Base-by-base conservation (phyloP, 2,888 invertebrate genomes). In the Eupithecia pulchellata region DNA sequence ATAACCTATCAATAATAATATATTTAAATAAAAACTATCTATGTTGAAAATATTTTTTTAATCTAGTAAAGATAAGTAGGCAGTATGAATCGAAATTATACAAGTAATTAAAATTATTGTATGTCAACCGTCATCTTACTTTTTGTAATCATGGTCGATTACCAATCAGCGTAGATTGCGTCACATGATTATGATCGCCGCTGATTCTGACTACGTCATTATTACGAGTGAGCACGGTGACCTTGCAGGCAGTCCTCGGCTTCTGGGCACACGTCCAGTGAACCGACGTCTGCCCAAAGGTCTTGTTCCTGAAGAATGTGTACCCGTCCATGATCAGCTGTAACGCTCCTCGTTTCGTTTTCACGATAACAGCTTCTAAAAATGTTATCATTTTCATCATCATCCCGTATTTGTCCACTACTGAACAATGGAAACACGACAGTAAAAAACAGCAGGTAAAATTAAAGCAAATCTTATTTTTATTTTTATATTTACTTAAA, bases 361-460 rank as follows among this genome's bases (percentile, higher is more conserved):
- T 69, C 17, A 84, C 47, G 36, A 85, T 74, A 1, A 81, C 1
- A 2, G 79, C 83, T 20, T 79, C 81, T 81, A 75, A 30, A 77
- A 81, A 1, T 14, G 13, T 29, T 14, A 42, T 55, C n/a, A 47
- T 25, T n/a, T n/a, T n/a, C 47, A 20, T 47, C 47, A 47, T 36
- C 17, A 14, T 4, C 17, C n/a, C n/a, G 8, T 42, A 42, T n/a
- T n/a, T 0, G n/a, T n/a, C 17, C n/a, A 42, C 42, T 1, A n/a
- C n/a, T 42, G 8, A 6, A 42, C 42, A 42, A 9, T 6, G 34
- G 34, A 8, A 8, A 9, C 34, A 30, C 30, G 4, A n/a, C n/a
- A n/a, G n/a, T n/a, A n/a, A n/a, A n/a, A n/a, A n/a, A n/a, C n/a
- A n/a, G n/a, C n/a, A n/a, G n/a, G n/a, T n/a, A n/a, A n/a, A n/a